phyloP scores from a whole-genome alignment of 2,113 vertebrate species.

The Oncorhynchus tshawytscha region DNA sequence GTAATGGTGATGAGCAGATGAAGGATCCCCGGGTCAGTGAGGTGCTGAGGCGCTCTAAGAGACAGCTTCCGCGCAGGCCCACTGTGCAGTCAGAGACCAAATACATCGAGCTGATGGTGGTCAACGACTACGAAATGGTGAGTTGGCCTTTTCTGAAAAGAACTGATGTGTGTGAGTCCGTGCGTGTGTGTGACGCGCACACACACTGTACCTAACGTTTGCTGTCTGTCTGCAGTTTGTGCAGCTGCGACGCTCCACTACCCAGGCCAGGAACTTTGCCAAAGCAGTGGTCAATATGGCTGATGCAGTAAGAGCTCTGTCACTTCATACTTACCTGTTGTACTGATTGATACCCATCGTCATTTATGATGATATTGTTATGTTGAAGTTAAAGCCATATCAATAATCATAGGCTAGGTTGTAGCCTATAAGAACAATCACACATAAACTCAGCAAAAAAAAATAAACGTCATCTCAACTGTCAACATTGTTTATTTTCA shows the following conservation, averaged over 20 bases:
- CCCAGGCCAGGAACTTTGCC: constrained; percentile 93
- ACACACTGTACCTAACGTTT: constrained; percentile 5
- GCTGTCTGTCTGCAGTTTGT: constrained; percentile 75
- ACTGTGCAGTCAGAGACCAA: constrained; percentile 94
- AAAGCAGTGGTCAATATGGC: constrained; percentile 97
- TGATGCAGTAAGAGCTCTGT: constrained; percentile 80
- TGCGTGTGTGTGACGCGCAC: not conserved
- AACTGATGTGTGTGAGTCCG: constrained; percentile 2
- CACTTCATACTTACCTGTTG: not conserved
- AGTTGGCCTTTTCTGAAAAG: constrained; percentile 30
- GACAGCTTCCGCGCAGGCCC: constrained; percentile 76
- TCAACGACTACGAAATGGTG: constrained; percentile 91
- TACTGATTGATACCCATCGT: not conserved
- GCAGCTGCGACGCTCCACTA: constrained; percentile 82
- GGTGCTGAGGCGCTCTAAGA: constrained; percentile 61
- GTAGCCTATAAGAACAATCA: not conserved
- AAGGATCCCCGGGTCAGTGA: constrained; percentile 31
- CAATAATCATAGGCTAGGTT: not conserved
- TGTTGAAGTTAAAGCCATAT: no score
- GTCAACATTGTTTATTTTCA: no score
- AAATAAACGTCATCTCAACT: no score
- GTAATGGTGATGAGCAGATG: constrained; percentile 30
- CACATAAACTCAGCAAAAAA: no score
- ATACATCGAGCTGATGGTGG: constrained; percentile 92
- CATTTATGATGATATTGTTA: not conserved